phyloP scores from a whole-genome alignment of 2,113 vertebrate species.

The Rhegmatorhina hoffmannsi region DNA sequence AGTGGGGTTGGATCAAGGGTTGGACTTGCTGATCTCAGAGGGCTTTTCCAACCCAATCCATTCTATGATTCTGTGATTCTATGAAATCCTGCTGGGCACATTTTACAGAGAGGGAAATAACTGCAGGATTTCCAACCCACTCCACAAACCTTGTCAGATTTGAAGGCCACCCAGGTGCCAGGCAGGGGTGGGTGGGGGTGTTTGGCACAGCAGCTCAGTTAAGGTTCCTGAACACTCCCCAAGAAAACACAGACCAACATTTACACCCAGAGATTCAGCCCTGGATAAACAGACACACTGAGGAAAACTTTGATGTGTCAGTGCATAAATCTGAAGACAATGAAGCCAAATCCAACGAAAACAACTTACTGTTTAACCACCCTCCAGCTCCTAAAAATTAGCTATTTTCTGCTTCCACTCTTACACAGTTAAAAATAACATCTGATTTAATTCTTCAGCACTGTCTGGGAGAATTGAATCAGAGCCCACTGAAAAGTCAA shows the following conservation, averaged over 20 bases:
- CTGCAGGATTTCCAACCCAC: no score
- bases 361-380: not conserved
- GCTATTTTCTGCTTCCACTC: not conserved
- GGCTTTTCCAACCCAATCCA: no score
- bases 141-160: not conserved
- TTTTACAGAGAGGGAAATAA: not conserved
- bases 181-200: not conserved
- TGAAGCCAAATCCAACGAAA: not conserved
- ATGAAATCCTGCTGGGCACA: accelerated
- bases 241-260: not conserved
- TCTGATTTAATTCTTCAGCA: not conserved
- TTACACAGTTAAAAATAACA: not conserved
- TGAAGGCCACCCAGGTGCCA: not conserved
- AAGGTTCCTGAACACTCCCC: not conserved
- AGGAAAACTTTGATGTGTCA: not conserved
- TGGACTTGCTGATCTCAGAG: no score
- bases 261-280: not conserved
- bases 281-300: not conserved
- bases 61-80: no score
- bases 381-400: not conserved
- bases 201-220: not conserved
- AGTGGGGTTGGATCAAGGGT: no score
- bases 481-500: not conserved
- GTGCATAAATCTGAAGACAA: not conserved
- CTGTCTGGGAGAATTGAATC: not conserved